Evolutionary conservation across 2,888 invertebrate genomes (phyloP), one percentile per base, ranked within the genome.

Genomic region (Hemithea aestivaria): DNA sequence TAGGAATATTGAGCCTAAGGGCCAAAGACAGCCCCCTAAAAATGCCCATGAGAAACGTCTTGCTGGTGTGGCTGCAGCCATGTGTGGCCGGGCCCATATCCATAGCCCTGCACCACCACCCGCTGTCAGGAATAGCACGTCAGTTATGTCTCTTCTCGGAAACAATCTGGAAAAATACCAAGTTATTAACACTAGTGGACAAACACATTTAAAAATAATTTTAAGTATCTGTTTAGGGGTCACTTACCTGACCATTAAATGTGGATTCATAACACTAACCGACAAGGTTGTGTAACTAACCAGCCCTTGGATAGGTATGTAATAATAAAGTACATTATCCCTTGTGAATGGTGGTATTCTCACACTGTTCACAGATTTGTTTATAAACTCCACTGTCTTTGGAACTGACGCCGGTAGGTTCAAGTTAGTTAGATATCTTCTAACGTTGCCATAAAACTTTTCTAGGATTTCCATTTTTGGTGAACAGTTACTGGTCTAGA

Each of bases 1-100:
- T 47, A 94, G 82, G 39, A 97, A 89, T 28, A 97, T 93, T 0
- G 96, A 96, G 7, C 97, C 97, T 66, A 97, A 91, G 50, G 95
- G 95, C 88, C 97, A 94, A 10, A 97, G 88, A 6, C 94, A 88
- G 27, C 95, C 92, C 33, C 94, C 94, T 41, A 93, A 62, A 47
- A 90, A 94, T 88, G 92, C 94, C 87, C 92, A 95, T 20, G 90
- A 83, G 51, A 91, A 88, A 40, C 90, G 89, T 48, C 89, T 89
- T 40, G 89, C 87, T 16, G 88, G 89, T 6, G 90, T 73, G 6
- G 93, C 89, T n/a, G 83, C 82, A 39, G 89, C 88, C 73, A 96
- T 85, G 68, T 96, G 95, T 26, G 93, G 92, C 47, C 95, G 89
- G 31, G 91, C 92, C 78, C 94, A 96, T 10, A 97, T 84, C 87